Conservation (phyloP, 2,888 invertebrate genomes). For the Scaptomyza reducta region DNA sequence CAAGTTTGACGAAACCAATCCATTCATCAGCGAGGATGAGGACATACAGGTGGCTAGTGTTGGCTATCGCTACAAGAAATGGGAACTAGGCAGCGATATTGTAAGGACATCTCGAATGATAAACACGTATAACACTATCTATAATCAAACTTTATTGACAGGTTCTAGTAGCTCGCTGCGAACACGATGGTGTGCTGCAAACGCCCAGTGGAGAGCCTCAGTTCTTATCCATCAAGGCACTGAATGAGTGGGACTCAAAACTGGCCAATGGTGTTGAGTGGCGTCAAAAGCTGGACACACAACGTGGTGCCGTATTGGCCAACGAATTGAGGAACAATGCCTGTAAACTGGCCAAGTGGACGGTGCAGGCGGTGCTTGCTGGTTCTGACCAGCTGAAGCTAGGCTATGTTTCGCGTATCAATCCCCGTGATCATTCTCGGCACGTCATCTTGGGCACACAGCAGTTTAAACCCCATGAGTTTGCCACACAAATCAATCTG, state of each 20-base stretch:
- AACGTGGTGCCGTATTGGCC: conserved; percentile 98
- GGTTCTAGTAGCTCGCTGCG: conserved; percentile 96
- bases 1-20: conserved; percentile 96
- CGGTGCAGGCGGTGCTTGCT: conserved; percentile 96
- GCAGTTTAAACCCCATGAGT: conserved; percentile 99
- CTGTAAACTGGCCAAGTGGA: conserved; percentile 99
- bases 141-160: conserved; percentile 59
- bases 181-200: conserved; percentile 97
- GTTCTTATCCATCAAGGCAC: conserved; percentile 97
- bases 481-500: conserved; percentile 98
- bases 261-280: conserved; percentile 98
- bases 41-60: conserved; percentile 98
- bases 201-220: conserved; percentile 95
- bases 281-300: conserved; percentile 98
- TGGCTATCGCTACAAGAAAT: conserved; percentile 98
- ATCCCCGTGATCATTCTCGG: conserved; percentile 96
- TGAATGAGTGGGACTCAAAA: conserved; percentile 99
- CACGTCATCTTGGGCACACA: conserved; percentile 99
- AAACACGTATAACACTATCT: no score
- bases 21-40: conserved; percentile 96
- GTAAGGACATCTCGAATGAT: conserved; percentile 84
- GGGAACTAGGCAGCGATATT: conserved; percentile 97
- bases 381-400: conserved; percentile 99
- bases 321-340: conserved; percentile 99
- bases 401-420: conserved; percentile 98